Evolutionary conservation across 2,888 invertebrate species (phyloP), one percentile per base, ranked within the genome.

Genomic region (Metallyticus violacea): DNA sequence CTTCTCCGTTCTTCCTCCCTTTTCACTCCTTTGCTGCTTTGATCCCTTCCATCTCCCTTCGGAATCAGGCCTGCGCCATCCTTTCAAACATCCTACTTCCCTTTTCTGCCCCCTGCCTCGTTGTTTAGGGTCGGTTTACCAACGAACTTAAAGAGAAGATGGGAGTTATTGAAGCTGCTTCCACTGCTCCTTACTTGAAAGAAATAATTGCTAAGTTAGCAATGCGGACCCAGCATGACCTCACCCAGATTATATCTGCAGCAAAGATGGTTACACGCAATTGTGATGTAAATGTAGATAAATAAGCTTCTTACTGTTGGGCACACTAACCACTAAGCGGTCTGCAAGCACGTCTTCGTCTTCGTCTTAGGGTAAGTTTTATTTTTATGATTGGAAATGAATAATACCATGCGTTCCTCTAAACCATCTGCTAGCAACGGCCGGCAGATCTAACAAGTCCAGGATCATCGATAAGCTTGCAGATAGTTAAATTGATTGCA

Each of bases 121-220:
- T 83, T 85, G 85, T 87, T 87, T 87, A 79, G 87, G 86, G 83
- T 79, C 83, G 87, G 87, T 87, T 87, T 87, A 87, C 87, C 87
- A 87, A 87, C 80, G 85, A 86, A 87, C 85, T 87, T 79, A 30
- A 30, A 77, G 85, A 62, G 85, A 85, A 77, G 85, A 6, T 28
- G 83, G 40, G 7, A 83, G 76, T 77, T 77, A 83, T 83, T 83
- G 77, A 83, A 77, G 77, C 77, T 83, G 29, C 25, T 62, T 62
- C 40, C 22, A 22, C 22, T 15, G 40, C 40, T 15, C 22, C 40
- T 62, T 62, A 62, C 40, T 62, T 62, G 40, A 62, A 62, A 62
- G 40, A 62, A 15, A 4, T 62, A 62, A 62, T 62, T 62, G 40
- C 40, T 62, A 62, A 62, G 40, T 62, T 62, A 62, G 40, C 40